Conservation (phyloP, 2,797 vertebrate genomes). For the Bryconaethiops microstoma region DNA sequence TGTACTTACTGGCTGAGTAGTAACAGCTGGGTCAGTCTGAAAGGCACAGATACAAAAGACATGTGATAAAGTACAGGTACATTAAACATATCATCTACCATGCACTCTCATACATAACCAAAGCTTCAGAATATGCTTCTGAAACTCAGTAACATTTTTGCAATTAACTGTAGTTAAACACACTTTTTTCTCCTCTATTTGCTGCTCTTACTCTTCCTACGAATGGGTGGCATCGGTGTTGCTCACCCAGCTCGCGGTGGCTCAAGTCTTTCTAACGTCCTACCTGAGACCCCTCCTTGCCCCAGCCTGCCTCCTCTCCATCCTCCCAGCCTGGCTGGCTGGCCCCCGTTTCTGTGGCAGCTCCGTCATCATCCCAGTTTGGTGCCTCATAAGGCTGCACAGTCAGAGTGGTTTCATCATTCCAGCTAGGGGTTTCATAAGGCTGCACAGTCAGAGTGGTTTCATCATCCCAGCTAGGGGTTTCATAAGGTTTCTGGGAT, state of each 20-base stretch:
- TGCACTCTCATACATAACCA: constrained; percentile 19
- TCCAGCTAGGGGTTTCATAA: constrained; percentile 55
- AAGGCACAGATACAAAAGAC: background rate
- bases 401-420: background rate
- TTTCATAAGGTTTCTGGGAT: constrained; percentile 33
- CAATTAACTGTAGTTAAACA: background rate
- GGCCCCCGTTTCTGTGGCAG: constrained; percentile 22
- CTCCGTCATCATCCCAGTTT: constrained; percentile 23
- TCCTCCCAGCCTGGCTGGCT: constrained; percentile 51
- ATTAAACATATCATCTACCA: background rate
- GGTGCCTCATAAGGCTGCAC: constrained; percentile 38
- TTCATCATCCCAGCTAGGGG: constrained; percentile 51
- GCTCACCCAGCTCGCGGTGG: constrained; percentile 20
- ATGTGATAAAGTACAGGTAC: background rate
- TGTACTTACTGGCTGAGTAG: constrained; percentile 37
- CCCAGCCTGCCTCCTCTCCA: constrained; percentile 56
- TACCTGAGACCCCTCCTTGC: constrained; percentile 61
- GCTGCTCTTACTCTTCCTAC: constrained; percentile 21
- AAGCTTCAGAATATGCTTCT: background rate
- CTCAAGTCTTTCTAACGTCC: constrained; percentile 34
- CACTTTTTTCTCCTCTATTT: background rate
- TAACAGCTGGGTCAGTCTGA: constrained; percentile 31
- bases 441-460: constrained; percentile 15
- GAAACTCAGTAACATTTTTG: background rate
- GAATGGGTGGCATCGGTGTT: background rate